A percentile compares a stretch with the other conserved stretches of the same genome.
Conservation (phyloP, 1,140 invertebrate species). For the Coenobita brevimanus region DNA sequence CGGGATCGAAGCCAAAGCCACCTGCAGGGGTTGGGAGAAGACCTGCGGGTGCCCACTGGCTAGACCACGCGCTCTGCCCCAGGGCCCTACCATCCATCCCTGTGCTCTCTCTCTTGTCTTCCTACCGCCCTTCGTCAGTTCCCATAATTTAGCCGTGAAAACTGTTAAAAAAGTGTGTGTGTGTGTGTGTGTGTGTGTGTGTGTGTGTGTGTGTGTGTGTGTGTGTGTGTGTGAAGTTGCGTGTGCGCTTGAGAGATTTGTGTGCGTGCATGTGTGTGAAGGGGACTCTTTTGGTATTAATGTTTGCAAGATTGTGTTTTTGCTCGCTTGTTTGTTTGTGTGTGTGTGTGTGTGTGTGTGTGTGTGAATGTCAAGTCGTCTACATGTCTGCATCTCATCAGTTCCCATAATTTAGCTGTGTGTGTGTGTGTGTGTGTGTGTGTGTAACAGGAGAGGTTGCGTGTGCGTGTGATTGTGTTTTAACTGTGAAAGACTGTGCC, state of each 20-base stretch:
- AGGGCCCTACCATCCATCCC: constrained; percentile 8
- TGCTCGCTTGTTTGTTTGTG: too few species aligned
- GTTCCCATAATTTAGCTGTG: too few species aligned
- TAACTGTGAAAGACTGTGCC: too few species aligned
- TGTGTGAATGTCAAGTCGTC: too few species aligned
- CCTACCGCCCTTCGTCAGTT: constrained; percentile 15
- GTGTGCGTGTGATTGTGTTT: too few species aligned
- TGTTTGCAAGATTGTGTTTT: too few species aligned
- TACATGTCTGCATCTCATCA: too few species aligned
- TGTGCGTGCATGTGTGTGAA: neutral
- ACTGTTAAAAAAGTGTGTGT: neutral
- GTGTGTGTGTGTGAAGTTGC: neutral
- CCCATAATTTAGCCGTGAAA: constrained; percentile 5
- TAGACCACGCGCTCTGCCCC: constrained; percentile 57
- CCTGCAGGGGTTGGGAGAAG: neutral
- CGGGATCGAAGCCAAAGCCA: constrained; percentile 4
- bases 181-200: neutral
- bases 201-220: neutral
- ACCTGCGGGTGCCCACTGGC: constrained; percentile 58
- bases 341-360: too few species aligned
- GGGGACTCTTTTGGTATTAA: neutral
- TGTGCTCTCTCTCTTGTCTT: constrained; percentile 7
- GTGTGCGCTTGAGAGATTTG: too few species aligned
- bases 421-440: too few species aligned
- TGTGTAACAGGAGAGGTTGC: too few species aligned